These are phyloP conservation scores for Catamblyrhynchus diadema DNA, from an alignment of 2,797 vertebrate species.

Conservation along the genomic window DNA sequence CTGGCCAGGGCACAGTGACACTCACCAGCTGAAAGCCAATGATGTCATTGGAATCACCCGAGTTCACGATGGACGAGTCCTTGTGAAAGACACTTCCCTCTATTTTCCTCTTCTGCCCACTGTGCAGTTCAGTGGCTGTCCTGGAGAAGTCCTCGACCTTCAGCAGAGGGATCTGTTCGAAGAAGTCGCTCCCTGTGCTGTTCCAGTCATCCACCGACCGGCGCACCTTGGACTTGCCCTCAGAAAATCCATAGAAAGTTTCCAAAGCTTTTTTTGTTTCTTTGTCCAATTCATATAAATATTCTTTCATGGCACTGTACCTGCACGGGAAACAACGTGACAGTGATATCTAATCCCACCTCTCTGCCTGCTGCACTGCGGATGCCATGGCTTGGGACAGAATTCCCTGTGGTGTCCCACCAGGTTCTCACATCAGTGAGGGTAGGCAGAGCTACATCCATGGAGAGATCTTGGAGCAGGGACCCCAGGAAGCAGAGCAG, in stretches of 20 bases:
- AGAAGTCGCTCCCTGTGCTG: conserved; percentile 10
- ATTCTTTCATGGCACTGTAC: conserved; percentile 73
- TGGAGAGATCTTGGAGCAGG: accelerated
- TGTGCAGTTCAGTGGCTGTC: conserved; percentile 47
- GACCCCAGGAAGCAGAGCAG: background rate
- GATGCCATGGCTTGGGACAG: background rate
- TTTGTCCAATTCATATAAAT: conserved; percentile 73
- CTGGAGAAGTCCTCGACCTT: conserved; percentile 26
- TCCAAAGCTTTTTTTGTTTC: conserved; percentile 70
- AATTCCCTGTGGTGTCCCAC: background rate
- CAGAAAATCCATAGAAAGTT: conserved; percentile 71
- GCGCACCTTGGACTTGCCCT: conserved; percentile 53
- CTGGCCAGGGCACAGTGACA: background rate
- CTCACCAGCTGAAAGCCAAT: conserved; percentile 80
- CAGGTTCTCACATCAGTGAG: accelerated
- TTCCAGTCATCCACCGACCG: conserved; percentile 36
- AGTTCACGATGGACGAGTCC: conserved; percentile 64
- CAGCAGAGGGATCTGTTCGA: conserved; percentile 66
- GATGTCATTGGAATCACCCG: conserved; percentile 62
- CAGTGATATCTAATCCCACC: background rate
- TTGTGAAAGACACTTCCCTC: conserved; percentile 66
- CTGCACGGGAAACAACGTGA: conserved; percentile 15
- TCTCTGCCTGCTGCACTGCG: accelerated
- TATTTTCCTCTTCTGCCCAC: conserved; percentile 68
- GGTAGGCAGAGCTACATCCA: background rate